A percentile compares a stretch with the other conserved stretches of the same genome.
phyloP scores from a whole-genome alignment of 2,113 vertebrate genomes.

The Oncorhynchus masou region DNA sequence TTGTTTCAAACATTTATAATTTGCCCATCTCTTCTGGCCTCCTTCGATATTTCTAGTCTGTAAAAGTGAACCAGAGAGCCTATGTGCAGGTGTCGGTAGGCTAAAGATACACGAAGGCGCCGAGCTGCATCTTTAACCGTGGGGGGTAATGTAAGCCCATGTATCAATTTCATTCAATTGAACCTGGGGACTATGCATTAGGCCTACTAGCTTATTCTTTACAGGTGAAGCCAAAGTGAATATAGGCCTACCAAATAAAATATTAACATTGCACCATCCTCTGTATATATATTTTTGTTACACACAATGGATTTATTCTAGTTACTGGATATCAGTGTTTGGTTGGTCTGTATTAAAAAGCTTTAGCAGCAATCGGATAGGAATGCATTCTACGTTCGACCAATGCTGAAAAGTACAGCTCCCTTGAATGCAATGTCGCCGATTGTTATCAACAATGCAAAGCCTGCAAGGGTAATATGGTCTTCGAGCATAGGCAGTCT shows the following conservation, averaged over 20 bases:
- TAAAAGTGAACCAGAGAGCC: conserved; percentile 40
- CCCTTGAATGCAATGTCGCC: conserved; percentile 64
- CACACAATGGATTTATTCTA: conserved; percentile 63
- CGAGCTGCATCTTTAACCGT: conserved; percentile 54
- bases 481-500: conserved; percentile 56
- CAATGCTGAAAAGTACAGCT: conserved; percentile 78
- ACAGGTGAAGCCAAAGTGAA: conserved; percentile 36
- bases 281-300: conserved; percentile 49
- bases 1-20: conserved; percentile 47
- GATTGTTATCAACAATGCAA: conserved; percentile 60
- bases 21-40: conserved; percentile 44
- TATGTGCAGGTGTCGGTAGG: conserved; percentile 59
- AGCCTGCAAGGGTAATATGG: conserved; percentile 38
- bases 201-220: conserved; percentile 15
- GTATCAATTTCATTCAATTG: conserved; percentile 39
- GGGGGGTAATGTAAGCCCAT: conserved; percentile 36
- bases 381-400: conserved; percentile 65
- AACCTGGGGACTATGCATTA: conserved; percentile 45
- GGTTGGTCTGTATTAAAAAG: conserved; percentile 65
- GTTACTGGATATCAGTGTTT: conserved; percentile 58
- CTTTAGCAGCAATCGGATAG: conserved; percentile 65
- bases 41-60: conserved; percentile 46
- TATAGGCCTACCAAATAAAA: conserved; percentile 54
- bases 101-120: conserved; percentile 56
- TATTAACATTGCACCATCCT: conserved; percentile 72